Evolutionary conservation across 2,113 vertebrate species (phyloP).

Genomic region (Coptodon rendalli): DNA sequence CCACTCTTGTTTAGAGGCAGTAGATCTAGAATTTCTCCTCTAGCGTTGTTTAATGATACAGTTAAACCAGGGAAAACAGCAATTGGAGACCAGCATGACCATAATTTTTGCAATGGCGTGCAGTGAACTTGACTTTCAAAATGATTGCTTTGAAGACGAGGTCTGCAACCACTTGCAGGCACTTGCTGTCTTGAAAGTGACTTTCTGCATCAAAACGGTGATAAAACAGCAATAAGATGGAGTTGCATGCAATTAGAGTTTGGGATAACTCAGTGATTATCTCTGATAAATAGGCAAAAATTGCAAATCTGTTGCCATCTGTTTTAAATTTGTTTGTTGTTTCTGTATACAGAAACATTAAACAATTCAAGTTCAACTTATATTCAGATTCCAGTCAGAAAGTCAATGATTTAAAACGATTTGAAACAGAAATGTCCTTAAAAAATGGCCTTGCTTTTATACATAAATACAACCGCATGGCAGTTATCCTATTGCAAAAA

Average conservation of each 20-base stretch:
- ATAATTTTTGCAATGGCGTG: fast-evolving
- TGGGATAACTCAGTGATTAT: background rate
- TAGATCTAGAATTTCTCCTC: background rate
- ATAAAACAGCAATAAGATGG: fast-evolving
- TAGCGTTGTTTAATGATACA: background rate
- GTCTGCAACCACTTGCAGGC: background rate
- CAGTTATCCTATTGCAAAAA: background rate
- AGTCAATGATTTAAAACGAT: fast-evolving
- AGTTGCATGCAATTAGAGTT: background rate
- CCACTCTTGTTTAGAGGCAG: fast-evolving
- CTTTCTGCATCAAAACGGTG: fast-evolving
- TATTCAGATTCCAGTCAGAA: background rate
- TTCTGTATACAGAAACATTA: fast-evolving
- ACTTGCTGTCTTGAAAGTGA: background rate
- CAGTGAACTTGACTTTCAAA: background rate
- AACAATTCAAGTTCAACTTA: background rate
- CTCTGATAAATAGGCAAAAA: background rate
- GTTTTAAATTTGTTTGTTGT: background rate
- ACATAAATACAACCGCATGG: fast-evolving
- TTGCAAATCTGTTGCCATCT: background rate
- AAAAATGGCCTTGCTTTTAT: background rate
- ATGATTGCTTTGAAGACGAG: background rate
- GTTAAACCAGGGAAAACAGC: fast-evolving
- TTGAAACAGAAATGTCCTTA: background rate
- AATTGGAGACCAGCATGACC: fast-evolving